Conservation (phyloP, 1,140 invertebrate genomes). For the Bombus sibiricus region DNA sequence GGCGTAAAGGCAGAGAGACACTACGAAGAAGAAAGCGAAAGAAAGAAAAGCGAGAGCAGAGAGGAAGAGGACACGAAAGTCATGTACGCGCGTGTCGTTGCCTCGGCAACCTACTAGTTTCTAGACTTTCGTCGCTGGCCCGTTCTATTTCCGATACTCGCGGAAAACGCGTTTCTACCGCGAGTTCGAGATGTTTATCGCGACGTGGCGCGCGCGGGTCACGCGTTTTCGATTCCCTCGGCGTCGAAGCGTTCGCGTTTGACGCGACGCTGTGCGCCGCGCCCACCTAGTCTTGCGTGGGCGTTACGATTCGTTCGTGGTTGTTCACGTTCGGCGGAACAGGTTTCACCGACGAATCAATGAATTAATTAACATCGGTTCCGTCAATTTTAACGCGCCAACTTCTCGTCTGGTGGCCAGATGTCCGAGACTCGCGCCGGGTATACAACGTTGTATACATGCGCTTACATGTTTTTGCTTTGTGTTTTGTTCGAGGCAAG, state of each 20-base stretch:
- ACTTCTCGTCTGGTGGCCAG: neutral
- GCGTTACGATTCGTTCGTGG: neutral
- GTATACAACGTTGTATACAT: no score
- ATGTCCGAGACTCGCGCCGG: neutral
- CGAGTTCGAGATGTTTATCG: conserved; percentile 10
- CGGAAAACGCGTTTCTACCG: conserved; percentile 58
- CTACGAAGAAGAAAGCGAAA: neutral
- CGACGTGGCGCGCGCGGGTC: neutral
- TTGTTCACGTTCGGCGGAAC: conserved; percentile 6
- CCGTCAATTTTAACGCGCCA: neutral
- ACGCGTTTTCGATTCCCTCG: neutral
- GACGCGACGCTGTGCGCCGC: neutral
- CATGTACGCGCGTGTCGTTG: conserved; percentile 64
- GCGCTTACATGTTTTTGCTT: no score
- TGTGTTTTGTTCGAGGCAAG: no score
- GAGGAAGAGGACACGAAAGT: conserved; percentile 25
- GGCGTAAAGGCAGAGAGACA: neutral
- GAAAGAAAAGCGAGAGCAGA: neutral
- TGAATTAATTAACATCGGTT: conserved; percentile 34
- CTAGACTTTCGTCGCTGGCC: conserved; percentile 39
- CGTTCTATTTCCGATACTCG: conserved; percentile 63
- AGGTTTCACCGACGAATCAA: conserved; percentile 10
- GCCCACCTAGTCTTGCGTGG: conserved; percentile 3
- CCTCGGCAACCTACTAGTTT: conserved; percentile 60
- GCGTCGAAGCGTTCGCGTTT: neutral